Conservation (phyloP, 1,140 invertebrate genomes). For the Dolichoris vasculosae region DNA sequence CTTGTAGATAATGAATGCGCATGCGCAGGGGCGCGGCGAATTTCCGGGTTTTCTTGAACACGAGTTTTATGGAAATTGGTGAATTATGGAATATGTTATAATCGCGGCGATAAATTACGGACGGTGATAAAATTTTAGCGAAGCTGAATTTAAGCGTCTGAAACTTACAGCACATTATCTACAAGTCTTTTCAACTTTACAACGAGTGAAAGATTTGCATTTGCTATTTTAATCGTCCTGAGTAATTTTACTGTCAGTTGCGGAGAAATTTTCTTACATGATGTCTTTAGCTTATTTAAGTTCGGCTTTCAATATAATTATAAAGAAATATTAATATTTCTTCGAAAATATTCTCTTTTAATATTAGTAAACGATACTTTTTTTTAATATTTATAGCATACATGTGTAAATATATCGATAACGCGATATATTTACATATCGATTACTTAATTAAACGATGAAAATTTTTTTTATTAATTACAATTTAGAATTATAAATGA, state of each 20-base stretch:
- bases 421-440: no score
- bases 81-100: conserved; percentile 28
- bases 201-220: conserved; percentile 19
- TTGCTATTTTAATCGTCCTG: conserved; percentile 12
- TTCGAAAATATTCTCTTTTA: not conserved
- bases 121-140: conserved; percentile 28
- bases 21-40: conserved; percentile 5
- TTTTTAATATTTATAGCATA: not conserved
- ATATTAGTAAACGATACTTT: not conserved
- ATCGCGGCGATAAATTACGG: conserved; percentile 17
- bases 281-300: not conserved
- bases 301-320: not conserved
- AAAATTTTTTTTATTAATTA: no score
- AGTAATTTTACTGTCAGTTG: not conserved
- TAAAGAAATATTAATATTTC: not conserved
- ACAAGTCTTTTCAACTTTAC: not conserved
- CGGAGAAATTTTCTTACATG: conserved; percentile 16
- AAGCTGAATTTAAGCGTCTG: not conserved
- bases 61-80: conserved; percentile 25
- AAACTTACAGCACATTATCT: not conserved
- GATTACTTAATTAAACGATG: no score
- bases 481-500: no score
- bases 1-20: not conserved
- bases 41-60: conserved; percentile 34
- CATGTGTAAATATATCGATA: no score